Conservation (phyloP, 2,113 vertebrate species). For the Platysternon megacephalum region DNA sequence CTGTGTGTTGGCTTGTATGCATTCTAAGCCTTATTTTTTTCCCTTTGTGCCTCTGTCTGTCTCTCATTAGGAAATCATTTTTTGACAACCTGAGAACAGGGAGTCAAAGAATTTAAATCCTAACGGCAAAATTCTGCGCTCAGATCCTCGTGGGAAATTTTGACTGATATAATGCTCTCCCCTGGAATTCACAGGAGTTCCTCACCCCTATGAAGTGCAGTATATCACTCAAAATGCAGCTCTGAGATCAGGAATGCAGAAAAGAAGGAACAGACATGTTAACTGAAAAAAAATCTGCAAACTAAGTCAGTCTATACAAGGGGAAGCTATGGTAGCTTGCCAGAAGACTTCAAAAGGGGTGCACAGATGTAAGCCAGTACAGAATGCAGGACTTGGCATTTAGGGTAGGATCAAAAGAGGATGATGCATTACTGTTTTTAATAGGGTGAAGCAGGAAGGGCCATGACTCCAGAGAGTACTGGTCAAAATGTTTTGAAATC, state of each 20-base stretch:
- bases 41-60: background rate
- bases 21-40: slow-evolving; percentile 17
- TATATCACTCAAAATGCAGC: slow-evolving; percentile 47
- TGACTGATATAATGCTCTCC: slow-evolving; percentile 43
- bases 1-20: slow-evolving; percentile 6
- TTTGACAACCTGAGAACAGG: slow-evolving; percentile 40
- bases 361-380: slow-evolving; percentile 38
- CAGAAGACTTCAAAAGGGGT: slow-evolving; percentile 51
- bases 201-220: background rate
- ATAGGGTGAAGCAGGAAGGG: slow-evolving; percentile 58
- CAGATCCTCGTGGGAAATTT: slow-evolving; percentile 12
- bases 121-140: slow-evolving; percentile 39
- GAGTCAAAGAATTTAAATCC: slow-evolving; percentile 6
- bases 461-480: background rate
- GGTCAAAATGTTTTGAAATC: slow-evolving; percentile 20
- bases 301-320: background rate
- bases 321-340: slow-evolving; percentile 26
- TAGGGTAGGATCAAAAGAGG: slow-evolving; percentile 52
- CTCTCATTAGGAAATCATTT: slow-evolving; percentile 49
- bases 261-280: slow-evolving; percentile 10
- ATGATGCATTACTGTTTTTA: slow-evolving; percentile 57
- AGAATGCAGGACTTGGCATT: slow-evolving; percentile 43
- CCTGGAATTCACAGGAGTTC: background rate
- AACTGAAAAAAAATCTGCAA: slow-evolving; percentile 44
- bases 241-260: slow-evolving; percentile 5